Evolutionary conservation across 2,888 invertebrate species (phyloP), one percentile per base, ranked within the genome.

Genomic region (Leptopterna dolabrata): DNA sequence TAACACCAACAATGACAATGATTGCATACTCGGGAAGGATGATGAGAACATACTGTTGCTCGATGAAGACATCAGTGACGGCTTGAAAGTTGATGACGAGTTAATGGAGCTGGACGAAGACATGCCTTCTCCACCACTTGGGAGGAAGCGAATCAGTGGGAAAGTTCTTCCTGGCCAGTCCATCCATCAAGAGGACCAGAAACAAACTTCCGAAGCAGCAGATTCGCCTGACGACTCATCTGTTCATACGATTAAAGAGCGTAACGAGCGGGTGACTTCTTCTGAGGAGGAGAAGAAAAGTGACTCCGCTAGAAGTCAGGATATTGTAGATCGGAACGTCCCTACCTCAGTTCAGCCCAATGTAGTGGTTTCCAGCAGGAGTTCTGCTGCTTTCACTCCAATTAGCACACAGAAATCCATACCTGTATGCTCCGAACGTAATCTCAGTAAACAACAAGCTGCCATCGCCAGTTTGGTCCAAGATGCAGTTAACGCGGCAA

Each of bases 211-310:
- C 0, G 93, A 93, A 76, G 92, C 92, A 0, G 92, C 93, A 0
- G 93, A 93, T 88, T 93, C 93, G 1, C 93, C 93, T 0, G 93
- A 93, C 89, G 73, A 73, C 13, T 78, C 78, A 7, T 30, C 81
- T 43, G 73, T 51, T 0, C 43, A 29, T 4, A 47, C 87, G 0
- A 86, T 78, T 30, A 78, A 55, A 41, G 86, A 86, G 24, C 41
- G 73, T n/a, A 70, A 43, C 13, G 85, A 85, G 29, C 47, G 24
- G 13, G 84, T 70, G 16, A 71, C 85, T 14, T 71, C 73, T 13
- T 45, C 85, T 70, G 81, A 76, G 3, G 87, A 88, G 86, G 88
- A 89, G 47, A 87, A 82, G 36, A 51, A 29, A 1, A 76, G 29
- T 27, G 73, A 73, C 13, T 51, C 30, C 14, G 82, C 80, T 19